Conservation (phyloP, 1,140 invertebrate genomes). For the Zophobas atratus region DNA sequence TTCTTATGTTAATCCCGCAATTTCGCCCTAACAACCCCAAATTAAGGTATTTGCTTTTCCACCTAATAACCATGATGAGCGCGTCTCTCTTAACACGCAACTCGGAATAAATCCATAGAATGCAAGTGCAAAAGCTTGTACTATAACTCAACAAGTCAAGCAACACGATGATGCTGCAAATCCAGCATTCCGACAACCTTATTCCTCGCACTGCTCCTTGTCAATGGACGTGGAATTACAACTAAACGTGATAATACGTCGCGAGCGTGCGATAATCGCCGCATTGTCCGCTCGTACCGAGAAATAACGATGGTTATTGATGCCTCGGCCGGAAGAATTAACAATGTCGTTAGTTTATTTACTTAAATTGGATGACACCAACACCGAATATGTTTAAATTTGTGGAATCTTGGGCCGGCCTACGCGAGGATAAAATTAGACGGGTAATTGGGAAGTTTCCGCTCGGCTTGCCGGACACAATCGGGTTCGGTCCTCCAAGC, state of each 20-base stretch:
- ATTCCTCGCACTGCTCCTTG: conserved; percentile 22
- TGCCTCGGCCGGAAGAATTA: conserved; percentile 18
- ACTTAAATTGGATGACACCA: conserved; percentile 32
- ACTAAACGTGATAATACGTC: conserved; percentile 16
- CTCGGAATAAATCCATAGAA: neutral
- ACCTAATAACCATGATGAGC: neutral
- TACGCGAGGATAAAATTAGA: conserved; percentile 13
- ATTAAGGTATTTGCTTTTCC: conserved; percentile 38
- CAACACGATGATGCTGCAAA: conserved; percentile 14
- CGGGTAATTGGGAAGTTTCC: conserved; percentile 11
- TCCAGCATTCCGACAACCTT: neutral
- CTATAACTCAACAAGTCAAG: neutral
- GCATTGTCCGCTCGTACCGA: neutral
- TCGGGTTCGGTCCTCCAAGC: too few species aligned
- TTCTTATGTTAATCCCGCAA: conserved; percentile 7
- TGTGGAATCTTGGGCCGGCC: conserved; percentile 13
- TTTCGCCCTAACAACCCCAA: conserved; percentile 5
- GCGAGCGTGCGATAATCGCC: neutral
- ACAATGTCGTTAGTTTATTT: conserved; percentile 40
- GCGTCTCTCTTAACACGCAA: neutral
- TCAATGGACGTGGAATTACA: conserved; percentile 34
- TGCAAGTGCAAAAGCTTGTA: neutral
- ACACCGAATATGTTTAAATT: conserved; percentile 28
- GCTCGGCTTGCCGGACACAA: neutral
- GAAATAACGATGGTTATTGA: conserved; percentile 11